Base-by-base conservation (phyloP, 2,797 vertebrate genomes). In the Aeoliscus strigatus region DNA sequence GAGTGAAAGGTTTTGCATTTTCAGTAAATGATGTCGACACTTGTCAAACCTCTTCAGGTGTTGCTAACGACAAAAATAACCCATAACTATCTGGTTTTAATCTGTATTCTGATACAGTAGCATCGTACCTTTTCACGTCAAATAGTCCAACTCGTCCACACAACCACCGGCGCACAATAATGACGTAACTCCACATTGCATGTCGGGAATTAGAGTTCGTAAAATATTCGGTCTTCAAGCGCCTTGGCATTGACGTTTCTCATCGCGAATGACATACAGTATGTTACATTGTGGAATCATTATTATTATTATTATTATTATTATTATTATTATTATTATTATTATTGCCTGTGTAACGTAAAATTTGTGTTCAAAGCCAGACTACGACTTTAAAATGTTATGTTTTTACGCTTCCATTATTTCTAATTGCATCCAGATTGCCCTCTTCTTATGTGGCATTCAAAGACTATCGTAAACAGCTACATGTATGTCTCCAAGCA, bases 181-280 rank as follows among this genome's bases (percentile, higher is more conserved):
- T 84, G 78, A 82, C 77, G 84, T 25, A 17, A 0, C 0, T 0
- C 1, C 0, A 1, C n/a, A 0, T 24, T 62, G 58, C 43, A 55
- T 26, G 21, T 2, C 45, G 86, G 84, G 75, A 30, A 47, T 50
- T 77, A 80, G 52, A 39, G 83, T 89, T 67, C 4, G 0, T 3
- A 4, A 2, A 8, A 0, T 1, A 18, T 10, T 9, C 6, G 2
- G 3, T 2, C 1, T 27, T 2, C 4, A 1, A 3, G 1, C n/a
- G 9, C 14, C 6, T 18, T 29, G n/a, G 6, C n/a, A n/a, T 5
- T 28, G 18, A 3, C 6, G 6, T 21, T 21, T 21, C 18, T 21
- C 3, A 21, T 21, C 18, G 3, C 18, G 3, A 21, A 21, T n/a
- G n/a, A n/a, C n/a, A n/a, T n/a, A 21, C 18, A 21, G 2, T 14